Evolutionary conservation across 2,113 vertebrate species (phyloP), one percentile per base, ranked within the genome.

Genomic region (Oryzias celebensis): DNA sequence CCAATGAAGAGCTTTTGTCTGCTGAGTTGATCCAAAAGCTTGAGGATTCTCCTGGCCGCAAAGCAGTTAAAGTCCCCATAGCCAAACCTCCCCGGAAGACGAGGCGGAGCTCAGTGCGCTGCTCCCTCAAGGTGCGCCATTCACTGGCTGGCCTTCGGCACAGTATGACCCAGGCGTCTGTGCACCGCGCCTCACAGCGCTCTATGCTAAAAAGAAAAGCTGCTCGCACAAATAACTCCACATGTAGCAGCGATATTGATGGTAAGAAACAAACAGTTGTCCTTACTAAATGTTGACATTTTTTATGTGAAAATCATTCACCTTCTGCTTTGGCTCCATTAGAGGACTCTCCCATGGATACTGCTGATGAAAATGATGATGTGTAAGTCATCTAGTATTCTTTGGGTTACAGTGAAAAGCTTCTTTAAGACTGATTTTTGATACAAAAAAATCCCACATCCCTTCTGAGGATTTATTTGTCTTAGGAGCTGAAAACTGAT

Each of bases 71-170:
- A 66, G 86, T 87, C 1, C 71, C 84, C 3, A 91, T 90, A 7
- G 85, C 90, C 1, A 65, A 22, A 8, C 3, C 62, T 4, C 4
- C 52, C 52, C 58, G 15, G 18, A 62, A 36, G 4, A 55, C 85
- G 7, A 78, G 83, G 0, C 85, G 87, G 13, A 71, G 72, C 5
- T 92, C 93, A 0, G 73, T 49, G 0, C 51, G 90, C 1, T 83
- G 70, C 44, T 93, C 93, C 0, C 63, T 94, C 44, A 88, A 87
- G 23, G 56, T 90, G 13, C 92, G 92, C 0, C 89, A 85, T 63
- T 93, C 94, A 0, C 71, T 92, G 22, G 91, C 88, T 18, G 77
- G 87, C 18, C 86, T 90, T 58, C 90, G 93, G 7, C 88, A 91
- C 49, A 92, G 85, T 1, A 18, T 81, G 58, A 70, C 84, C 0